A percentile compares a stretch with the other conserved stretches of the same genome.
phyloP scores from a whole-genome alignment of 2,888 invertebrate genomes.

The Acanthosepion pharaonis region DNA sequence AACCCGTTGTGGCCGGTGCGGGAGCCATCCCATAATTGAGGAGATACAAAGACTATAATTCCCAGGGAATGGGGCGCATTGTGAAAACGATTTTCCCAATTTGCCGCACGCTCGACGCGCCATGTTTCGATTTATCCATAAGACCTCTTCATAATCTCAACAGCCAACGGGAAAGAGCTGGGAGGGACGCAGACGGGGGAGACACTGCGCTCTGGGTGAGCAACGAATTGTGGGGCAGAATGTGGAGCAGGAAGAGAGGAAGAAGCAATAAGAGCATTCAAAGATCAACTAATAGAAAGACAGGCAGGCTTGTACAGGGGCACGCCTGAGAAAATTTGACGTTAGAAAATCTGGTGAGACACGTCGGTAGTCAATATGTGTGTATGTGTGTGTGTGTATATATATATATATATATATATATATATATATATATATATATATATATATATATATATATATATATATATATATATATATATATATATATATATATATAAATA shows the following conservation, averaged over 20 bases:
- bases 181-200: background rate
- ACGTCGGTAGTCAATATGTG: background rate
- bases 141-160: constrained; percentile 40
- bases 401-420: no score
- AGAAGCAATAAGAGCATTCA: background rate
- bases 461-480: no score
- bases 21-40: constrained; percentile 45
- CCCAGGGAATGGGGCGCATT: constrained; percentile 40
- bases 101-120: constrained; percentile 3
- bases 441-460: no score
- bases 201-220: background rate
- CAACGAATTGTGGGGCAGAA: background rate
- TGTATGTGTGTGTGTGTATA: background rate
- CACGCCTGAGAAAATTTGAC: constrained; percentile 38
- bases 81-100: constrained; percentile 44
- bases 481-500: no score
- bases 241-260: background rate
- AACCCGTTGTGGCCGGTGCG: background rate
- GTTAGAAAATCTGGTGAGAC: constrained; percentile 14
- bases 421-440: no score
- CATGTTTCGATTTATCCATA: constrained; percentile 39
- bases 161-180: background rate
- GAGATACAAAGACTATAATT: constrained; percentile 43
- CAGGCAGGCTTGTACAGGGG: background rate
- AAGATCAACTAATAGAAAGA: background rate